A percentile compares a stretch with the other conserved stretches of the same genome.
Conservation (phyloP, 2,888 invertebrate species). For the Yponomeuta evonymella region DNA sequence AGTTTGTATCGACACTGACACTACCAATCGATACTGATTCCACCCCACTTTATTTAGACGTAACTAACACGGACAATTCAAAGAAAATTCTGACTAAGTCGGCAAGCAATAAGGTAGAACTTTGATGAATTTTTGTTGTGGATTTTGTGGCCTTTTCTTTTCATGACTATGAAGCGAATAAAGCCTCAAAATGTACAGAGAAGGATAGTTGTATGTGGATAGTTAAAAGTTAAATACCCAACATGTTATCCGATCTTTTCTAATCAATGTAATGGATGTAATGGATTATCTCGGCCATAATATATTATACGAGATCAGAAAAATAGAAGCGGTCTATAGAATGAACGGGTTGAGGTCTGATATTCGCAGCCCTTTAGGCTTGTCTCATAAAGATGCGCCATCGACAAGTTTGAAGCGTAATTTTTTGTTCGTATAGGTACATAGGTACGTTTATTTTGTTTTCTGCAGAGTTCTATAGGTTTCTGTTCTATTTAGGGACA, state of each 20-base stretch:
- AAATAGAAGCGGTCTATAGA: background rate
- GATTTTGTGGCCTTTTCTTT: background rate
- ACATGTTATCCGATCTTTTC: constrained; percentile 52
- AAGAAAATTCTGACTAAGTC: constrained; percentile 26
- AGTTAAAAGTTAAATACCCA: constrained; percentile 70
- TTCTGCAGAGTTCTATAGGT: background rate
- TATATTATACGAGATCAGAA: constrained; percentile 4
- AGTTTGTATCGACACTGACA: constrained; percentile 64
- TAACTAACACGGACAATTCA: constrained; percentile 30
- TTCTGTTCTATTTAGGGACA: background rate
- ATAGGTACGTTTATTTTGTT: background rate
- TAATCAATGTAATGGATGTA: constrained; percentile 66
- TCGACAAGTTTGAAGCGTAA: background rate
- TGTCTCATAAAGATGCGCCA: background rate
- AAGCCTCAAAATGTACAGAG: constrained; percentile 26
- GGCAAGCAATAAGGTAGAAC: background rate
- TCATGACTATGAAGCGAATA: background rate
- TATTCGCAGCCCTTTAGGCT: background rate
- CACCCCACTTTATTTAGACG: constrained; percentile 31
- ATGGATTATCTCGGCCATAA: constrained; percentile 31
- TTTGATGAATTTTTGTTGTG: background rate
- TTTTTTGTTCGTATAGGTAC: background rate
- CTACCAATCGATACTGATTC: constrained; percentile 66
- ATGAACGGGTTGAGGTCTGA: background rate
- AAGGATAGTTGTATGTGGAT: constrained; percentile 36